Base-by-base conservation (phyloP, 2,888 invertebrate genomes). In the Ferdinandea cuprea region DNA sequence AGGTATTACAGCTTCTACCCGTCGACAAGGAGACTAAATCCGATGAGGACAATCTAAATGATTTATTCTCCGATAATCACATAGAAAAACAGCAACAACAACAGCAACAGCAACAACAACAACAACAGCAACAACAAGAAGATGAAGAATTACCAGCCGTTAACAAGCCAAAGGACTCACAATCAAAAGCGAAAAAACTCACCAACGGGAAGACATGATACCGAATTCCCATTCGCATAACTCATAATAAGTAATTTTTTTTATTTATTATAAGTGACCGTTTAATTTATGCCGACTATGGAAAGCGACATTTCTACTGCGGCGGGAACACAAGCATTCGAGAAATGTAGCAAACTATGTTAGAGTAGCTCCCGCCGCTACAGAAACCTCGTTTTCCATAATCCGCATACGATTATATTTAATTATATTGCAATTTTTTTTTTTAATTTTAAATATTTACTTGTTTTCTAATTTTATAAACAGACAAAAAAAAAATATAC, bases 1-100 rank as follows among this genome's bases (percentile, higher is more conserved):
- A 91, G 87, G 88, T 91, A 76, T 85, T 91, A 66, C 88, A 89
- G 79, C 87, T 90, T 79, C 79, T 85, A 63, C 87, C 88, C 15
- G 86, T 85, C 66, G 86, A 87, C 17, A 86, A 86, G 76, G 87
- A 88, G 61, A 77, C 86, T 21, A 87, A 88, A 61, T 88, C 88
- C 19, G 88, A 88, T 35, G 89, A 90, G 56, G 88, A 89, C 54
- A 86, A 79, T 77, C 85, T 86, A 54, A 86, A 85, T 74, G 86
- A 87, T 72, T 63, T 83, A 35, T 86, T 87, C 66, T 79, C 80
- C 50, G 85, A 85, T 42, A 69, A 86, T 52, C 72, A 85, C 48
- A 37, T 59, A 15, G 79, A 73, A 0, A 59, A 74, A 74, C 59
- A 85, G 78, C 72, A 86, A 61, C 52, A 86, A 58, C 25, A 78